Percentiles rank a stretch among this genome's conserved stretches.
Conservation (phyloP, 2,113 vertebrate genomes). For the Micromys minutus region DNA sequence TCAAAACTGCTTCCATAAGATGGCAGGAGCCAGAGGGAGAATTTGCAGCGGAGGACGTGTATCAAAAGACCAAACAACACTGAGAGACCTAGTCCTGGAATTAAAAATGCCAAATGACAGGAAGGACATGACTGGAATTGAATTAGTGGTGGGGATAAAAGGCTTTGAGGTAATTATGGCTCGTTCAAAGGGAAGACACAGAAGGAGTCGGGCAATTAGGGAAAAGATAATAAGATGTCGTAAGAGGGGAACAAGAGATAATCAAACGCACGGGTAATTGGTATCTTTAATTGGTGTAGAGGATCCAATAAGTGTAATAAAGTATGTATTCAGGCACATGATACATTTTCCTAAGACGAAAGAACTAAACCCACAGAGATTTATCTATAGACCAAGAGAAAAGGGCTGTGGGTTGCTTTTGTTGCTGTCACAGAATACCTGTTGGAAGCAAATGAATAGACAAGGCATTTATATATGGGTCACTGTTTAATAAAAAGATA, state of each 20-base stretch:
- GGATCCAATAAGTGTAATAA: slow-evolving; percentile 62
- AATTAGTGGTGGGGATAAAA: slow-evolving; percentile 71
- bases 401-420: not conserved
- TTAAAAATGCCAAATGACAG: slow-evolving; percentile 58
- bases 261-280: slow-evolving; percentile 67
- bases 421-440: not conserved
- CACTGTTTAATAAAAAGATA: not conserved
- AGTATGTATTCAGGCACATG: slow-evolving; percentile 48
- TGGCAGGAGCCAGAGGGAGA: not conserved
- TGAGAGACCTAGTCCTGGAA: slow-evolving; percentile 38
- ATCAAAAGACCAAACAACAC: slow-evolving; percentile 32
- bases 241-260: slow-evolving; percentile 54
- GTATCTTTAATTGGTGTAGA: slow-evolving; percentile 49
- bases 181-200: slow-evolving; percentile 51
- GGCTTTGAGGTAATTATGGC: slow-evolving; percentile 54
- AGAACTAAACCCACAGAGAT: slow-evolving; percentile 41
- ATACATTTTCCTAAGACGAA: slow-evolving; percentile 59
- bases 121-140: slow-evolving; percentile 64
- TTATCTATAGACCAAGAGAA: not conserved
- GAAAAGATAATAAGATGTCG: slow-evolving; percentile 41
- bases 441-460: not conserved
- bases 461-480: not conserved
- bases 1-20: slow-evolving; percentile 8
- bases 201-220: slow-evolving; percentile 61
- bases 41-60: slow-evolving; percentile 43